Conservation (phyloP, 2,113 vertebrate genomes). For the Cryptomyrus ogoouensis region DNA sequence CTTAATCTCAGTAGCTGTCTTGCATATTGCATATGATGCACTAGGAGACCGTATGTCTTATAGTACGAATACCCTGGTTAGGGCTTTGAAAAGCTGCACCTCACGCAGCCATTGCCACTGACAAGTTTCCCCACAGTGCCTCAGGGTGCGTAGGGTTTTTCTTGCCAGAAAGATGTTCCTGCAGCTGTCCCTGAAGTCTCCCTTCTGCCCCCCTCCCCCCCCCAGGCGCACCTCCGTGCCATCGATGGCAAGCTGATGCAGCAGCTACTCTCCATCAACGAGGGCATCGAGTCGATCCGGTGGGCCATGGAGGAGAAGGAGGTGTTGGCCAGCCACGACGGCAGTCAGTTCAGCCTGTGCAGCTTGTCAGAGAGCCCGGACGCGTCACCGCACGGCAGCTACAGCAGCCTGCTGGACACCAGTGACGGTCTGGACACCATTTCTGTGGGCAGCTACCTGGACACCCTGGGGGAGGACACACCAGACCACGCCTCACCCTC, state of each 20-base stretch:
- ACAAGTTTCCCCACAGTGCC: neutral
- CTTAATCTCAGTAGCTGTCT: neutral
- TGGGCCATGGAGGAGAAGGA: conserved; percentile 91
- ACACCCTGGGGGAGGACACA: conserved; percentile 84
- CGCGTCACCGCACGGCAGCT: conserved; percentile 73
- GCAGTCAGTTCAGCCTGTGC: conserved; percentile 87
- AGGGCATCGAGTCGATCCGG: conserved; percentile 90
- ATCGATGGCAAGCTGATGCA: conserved; percentile 88
- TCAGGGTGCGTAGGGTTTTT: neutral
- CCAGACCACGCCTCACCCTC: conserved; percentile 73
- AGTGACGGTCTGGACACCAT: conserved; percentile 82
- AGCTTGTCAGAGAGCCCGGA: conserved; percentile 87
- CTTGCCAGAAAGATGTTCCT: neutral
- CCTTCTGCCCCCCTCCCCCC: conserved; percentile 2
- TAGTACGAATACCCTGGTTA: neutral
- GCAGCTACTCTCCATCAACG: conserved; percentile 90
- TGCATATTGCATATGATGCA: neutral
- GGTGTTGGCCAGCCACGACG: conserved; percentile 72
- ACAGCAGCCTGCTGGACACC: conserved; percentile 74
- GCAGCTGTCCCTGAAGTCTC: neutral
- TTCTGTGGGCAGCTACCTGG: conserved; percentile 91
- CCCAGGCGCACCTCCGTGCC: conserved; percentile 79
- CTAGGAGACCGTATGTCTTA: neutral
- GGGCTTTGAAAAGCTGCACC: neutral
- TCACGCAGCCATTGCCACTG: neutral